phyloP scores from a whole-genome alignment of 2,113 vertebrate species.

The Geococcyx californianus region DNA sequence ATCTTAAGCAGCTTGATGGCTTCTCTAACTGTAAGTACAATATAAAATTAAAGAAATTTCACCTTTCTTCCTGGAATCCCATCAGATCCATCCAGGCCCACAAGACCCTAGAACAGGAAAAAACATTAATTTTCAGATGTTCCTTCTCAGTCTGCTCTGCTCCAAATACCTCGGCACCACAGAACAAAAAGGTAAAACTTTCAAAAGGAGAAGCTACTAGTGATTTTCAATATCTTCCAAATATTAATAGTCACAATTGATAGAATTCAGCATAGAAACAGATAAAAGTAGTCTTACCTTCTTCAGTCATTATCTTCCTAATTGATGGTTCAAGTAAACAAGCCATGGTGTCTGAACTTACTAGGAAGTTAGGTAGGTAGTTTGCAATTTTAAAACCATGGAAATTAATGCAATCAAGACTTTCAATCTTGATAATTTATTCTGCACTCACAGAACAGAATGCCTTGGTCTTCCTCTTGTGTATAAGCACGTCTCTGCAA shows the following conservation, averaged over 20 bases:
- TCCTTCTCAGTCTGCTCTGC: neutral
- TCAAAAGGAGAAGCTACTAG: neutral
- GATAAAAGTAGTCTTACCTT: neutral
- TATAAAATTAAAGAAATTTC: neutral
- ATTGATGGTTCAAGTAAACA: neutral
- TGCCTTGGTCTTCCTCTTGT: neutral
- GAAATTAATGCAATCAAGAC: neutral
- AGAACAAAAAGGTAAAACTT: neutral
- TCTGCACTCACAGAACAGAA: neutral
- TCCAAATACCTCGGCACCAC: neutral
- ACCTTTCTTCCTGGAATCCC: constrained; percentile 84
- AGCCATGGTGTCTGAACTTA: neutral
- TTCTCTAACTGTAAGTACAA: neutral
- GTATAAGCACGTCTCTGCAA: neutral
- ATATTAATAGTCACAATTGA: neutral
- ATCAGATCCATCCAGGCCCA: constrained; percentile 81
- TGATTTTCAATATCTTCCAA: neutral
- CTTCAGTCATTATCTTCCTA: neutral
- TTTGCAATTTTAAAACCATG: neutral
- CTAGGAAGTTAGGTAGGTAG: neutral
- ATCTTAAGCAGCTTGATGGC: neutral
- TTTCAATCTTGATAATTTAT: neutral
- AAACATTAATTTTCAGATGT: neutral
- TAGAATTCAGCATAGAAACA: neutral
- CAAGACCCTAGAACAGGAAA: constrained; percentile 79